Conservation (phyloP, 2,113 vertebrate genomes). For the Sialia sialis region DNA sequence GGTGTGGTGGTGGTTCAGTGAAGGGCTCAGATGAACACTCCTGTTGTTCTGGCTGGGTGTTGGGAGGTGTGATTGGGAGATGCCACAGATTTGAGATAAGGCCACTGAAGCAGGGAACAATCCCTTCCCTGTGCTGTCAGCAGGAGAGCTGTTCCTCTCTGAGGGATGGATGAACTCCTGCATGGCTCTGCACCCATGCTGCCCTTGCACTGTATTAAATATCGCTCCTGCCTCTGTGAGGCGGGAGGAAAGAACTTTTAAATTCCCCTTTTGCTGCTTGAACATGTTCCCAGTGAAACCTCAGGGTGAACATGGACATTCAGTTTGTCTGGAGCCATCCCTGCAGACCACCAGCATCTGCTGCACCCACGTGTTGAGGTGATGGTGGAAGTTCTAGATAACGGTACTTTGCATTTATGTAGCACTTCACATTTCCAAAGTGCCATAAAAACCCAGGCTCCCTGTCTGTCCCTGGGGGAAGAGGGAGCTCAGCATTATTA, state of each 20-base stretch:
- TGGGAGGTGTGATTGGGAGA: neutral
- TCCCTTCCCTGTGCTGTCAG: neutral
- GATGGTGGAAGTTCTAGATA: neutral
- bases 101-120: neutral
- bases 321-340: neutral
- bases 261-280: neutral
- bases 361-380: neutral
- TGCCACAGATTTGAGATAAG: neutral
- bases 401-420: neutral
- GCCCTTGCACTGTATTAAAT: neutral
- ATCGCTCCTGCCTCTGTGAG: neutral
- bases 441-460: neutral
- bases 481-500: neutral
- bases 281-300: neutral
- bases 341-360: neutral
- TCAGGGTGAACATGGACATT: neutral
- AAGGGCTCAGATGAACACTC: neutral
- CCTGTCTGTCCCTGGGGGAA: neutral
- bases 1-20: neutral
- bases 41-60: neutral
- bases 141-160: neutral
- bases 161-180: neutral
- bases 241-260: neutral
- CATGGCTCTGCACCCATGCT: accelerated
- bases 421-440: slow-evolving; percentile 26